These are phyloP conservation scores for Crambe crambe DNA, from an alignment of 37 sponge, comb jelly and placozoan species.

Conservation along the genomic window DNA sequence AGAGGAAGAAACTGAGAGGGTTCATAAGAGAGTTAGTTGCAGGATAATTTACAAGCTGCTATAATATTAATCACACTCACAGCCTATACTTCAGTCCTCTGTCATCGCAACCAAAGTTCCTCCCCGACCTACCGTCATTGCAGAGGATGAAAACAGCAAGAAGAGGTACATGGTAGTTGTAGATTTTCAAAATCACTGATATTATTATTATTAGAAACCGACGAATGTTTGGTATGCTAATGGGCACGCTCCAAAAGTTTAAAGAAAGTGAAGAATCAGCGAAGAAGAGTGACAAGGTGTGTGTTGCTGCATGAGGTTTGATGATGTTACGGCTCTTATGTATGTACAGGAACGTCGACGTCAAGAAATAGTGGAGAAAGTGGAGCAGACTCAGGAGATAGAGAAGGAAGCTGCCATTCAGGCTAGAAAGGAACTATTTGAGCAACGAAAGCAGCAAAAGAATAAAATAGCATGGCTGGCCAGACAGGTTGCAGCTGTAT, in stretches of 20 bases:
- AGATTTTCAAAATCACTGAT: neutral
- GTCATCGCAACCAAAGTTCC: constrained; percentile 54
- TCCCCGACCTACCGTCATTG: constrained; percentile 54
- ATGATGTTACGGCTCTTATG: neutral
- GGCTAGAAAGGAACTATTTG: constrained; percentile 64
- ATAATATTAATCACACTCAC: no score
- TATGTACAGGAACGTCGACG: constrained; percentile 65
- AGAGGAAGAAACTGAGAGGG: constrained; percentile 14
- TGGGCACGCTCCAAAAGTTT: constrained; percentile 87
- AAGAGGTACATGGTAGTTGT: constrained; percentile 24
- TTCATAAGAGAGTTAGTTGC: neutral
- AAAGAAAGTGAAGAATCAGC: constrained; percentile 48
- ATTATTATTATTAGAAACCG: constrained; percentile 58
- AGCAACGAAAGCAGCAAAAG: constrained; percentile 50
- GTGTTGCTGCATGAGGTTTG: neutral
- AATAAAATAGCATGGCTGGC: constrained; percentile 42
- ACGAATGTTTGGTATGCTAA: constrained; percentile 85
- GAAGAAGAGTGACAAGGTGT: constrained; percentile 55
- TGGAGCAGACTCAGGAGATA: constrained; percentile 48
- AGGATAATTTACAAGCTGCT: no score
- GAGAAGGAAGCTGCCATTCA: constrained; percentile 55
- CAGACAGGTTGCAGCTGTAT: constrained; percentile 42
- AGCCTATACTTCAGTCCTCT: constrained; percentile 75
- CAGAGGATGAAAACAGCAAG: constrained; percentile 44
- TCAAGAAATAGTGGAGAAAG: constrained; percentile 68